These are phyloP conservation scores for Xylota sylvarum DNA, from an alignment of 2,888 invertebrate genomes.

Conservation along the genomic window DNA sequence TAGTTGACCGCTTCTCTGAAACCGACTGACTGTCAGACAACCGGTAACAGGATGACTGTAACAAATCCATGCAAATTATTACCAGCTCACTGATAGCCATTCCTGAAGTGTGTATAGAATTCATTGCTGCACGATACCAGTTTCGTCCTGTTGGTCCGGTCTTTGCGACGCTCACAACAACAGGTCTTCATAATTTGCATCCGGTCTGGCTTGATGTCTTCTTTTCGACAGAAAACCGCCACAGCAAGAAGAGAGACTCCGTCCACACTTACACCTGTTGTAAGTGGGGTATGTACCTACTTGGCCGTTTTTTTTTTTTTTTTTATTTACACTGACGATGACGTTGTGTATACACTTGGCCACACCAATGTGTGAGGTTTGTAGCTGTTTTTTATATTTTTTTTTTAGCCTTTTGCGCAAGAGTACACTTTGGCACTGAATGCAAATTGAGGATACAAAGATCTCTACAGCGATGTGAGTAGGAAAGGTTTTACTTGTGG, in stretches of 20 bases:
- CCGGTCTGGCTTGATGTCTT: slow-evolving; percentile 74
- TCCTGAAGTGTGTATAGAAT: slow-evolving; percentile 24
- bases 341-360: slow-evolving; percentile 30
- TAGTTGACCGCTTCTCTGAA: slow-evolving; percentile 39
- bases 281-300: slow-evolving; percentile 47
- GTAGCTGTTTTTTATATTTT: slow-evolving; percentile 10
- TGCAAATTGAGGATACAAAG: slow-evolving; percentile 58
- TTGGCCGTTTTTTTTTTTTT: slow-evolving; percentile 44
- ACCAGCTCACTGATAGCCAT: slow-evolving; percentile 37
- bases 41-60: slow-evolving; percentile 71
- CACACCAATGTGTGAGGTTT: slow-evolving; percentile 32
- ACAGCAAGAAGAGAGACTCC: slow-evolving; percentile 39
- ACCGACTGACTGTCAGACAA: slow-evolving; percentile 37
- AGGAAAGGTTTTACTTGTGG: slow-evolving; percentile 36
- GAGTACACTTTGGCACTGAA: slow-evolving; percentile 47
- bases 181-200: slow-evolving; percentile 74
- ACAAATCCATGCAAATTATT: slow-evolving; percentile 69
- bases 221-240: slow-evolving; percentile 53
- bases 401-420: slow-evolving; percentile 48
- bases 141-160: slow-evolving; percentile 63
- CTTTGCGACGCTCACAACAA: slow-evolving; percentile 32
- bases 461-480: slow-evolving; percentile 24
- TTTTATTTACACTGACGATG: slow-evolving; percentile 51
- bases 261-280: slow-evolving; percentile 58
- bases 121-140: slow-evolving; percentile 22